Evolutionary conservation across 2,888 invertebrate genomes (phyloP), one percentile per base, ranked within the genome.

Genomic region (Fragum whitleyi): DNA sequence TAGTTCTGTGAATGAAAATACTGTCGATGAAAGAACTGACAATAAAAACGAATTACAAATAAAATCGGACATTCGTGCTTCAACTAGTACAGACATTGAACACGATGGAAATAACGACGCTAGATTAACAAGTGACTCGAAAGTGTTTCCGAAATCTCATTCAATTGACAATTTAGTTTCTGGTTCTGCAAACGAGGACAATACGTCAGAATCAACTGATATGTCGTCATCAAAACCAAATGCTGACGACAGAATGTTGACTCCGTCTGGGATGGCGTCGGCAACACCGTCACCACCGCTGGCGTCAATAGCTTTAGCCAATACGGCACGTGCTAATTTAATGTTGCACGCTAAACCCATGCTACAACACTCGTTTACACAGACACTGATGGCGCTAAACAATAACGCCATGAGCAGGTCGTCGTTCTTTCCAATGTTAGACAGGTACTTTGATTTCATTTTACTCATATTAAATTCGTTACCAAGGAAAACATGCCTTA

Each of bases 361-460:
- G 85, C 59, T 89, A 28, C 88, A 87, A 62, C 87, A 86, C 36
- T 87, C 91, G 14, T 91, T 91, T 72, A 89, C 90, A 2, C 91
- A 91, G 76, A 89, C 90, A 2, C 81, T 91, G 65, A 81, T 91
- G 70, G 91, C 90, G 9, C 82, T 89, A 3, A 88, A 84, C 74
- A 90, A 89, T 62, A 89, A 90, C 39, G 87, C 89, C 36, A 89
- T 88, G 69, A 84, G 84, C n/a, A 79, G 90, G 36, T 89, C 90
- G 1, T 79, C 88, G 1, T 89, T 91, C 79, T 84, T 91, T 77
- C 89, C 91, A 0, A 85, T 89, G 78, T 70, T 91, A 28, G 92
- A 92, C 69, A 89, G 90, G 91, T 91, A 79, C 71, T 87, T 77
- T 19, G 39, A 9, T 39, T 39, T 39, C 39, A 39, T 28, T 21